These are phyloP conservation scores for Piliocolobus tephrosceles DNA, from an alignment of 2,113 vertebrate species.

Conservation along the genomic window DNA sequence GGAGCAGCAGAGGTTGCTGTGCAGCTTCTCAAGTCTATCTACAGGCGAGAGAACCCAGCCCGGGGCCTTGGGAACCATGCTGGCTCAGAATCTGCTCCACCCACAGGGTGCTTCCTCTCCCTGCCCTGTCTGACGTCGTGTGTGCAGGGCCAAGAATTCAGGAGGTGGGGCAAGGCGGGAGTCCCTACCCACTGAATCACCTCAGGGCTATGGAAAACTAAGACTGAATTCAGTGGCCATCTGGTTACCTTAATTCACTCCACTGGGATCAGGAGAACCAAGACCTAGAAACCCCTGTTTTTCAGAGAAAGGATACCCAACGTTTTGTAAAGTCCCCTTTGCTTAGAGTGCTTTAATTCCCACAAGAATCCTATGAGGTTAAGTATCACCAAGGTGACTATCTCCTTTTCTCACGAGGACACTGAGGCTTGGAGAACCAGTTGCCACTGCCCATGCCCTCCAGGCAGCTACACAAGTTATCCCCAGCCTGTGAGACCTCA, in stretches of 20 bases:
- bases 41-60: neutral
- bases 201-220: too few relatives aligned
- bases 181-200: neutral
- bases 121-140: fast-evolving
- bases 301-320: neutral
- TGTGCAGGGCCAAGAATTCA: neutral
- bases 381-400: fast-evolving
- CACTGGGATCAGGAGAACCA: neutral
- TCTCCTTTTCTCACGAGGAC: neutral
- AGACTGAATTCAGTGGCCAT: neutral
- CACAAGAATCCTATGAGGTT: neutral
- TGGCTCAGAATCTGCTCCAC: neutral
- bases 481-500: neutral
- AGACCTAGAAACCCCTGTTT: too few relatives aligned
- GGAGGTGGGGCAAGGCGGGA: neutral
- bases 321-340: fast-evolving
- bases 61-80: fast-evolving
- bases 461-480: neutral
- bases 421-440: neutral
- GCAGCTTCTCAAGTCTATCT: neutral
- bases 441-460: fast-evolving
- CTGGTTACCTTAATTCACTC: too few relatives aligned
- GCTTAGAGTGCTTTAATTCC: neutral
- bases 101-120: neutral
- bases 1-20: fast-evolving